phyloP scores from a whole-genome alignment of 2,797 vertebrate genomes.

The Sebastes reedi region DNA sequence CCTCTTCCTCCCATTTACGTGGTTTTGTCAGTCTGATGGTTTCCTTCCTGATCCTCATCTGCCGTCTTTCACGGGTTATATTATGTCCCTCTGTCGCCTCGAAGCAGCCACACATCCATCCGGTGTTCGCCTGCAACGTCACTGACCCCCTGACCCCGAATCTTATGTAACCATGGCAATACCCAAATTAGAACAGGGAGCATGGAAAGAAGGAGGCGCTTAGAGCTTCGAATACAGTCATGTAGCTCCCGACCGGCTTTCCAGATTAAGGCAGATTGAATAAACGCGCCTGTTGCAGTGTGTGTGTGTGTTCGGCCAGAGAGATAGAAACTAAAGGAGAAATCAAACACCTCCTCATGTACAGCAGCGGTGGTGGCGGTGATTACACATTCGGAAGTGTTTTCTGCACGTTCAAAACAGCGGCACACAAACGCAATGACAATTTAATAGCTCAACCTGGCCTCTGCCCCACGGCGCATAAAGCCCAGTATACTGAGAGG shows the following conservation, averaged over 20 bases:
- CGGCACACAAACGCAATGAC: constrained; percentile 10
- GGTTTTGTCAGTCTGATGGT: constrained; percentile 34
- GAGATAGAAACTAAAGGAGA: neutral
- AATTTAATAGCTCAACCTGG: constrained; percentile 45
- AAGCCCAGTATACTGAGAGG: constrained; percentile 76
- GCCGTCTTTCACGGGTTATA: constrained; percentile 28
- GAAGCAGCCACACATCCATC: constrained; percentile 60
- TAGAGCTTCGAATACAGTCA: constrained; percentile 55
- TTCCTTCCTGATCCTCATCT: constrained; percentile 64
- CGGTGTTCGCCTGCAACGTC: constrained; percentile 53
- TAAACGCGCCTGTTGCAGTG: neutral
- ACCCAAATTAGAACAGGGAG: constrained; percentile 78
- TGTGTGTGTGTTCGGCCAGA: neutral
- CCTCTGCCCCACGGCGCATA: constrained; percentile 53
- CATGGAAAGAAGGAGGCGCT: constrained; percentile 68
- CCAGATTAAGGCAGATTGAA: constrained; percentile 69
- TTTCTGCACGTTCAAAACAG: constrained; percentile 32
- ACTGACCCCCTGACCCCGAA: constrained; percentile 78
- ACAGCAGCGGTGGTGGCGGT: constrained; percentile 4
- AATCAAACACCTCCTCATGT: constrained; percentile 4
- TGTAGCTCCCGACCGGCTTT: constrained; percentile 54
- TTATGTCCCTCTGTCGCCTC: constrained; percentile 33
- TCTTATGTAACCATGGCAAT: constrained; percentile 82
- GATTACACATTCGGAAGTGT: neutral
- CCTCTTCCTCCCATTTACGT: constrained; percentile 61